These are phyloP conservation scores for Peromyscus eremicus DNA, from an alignment of 2,797 vertebrate species.

Conservation along the genomic window DNA sequence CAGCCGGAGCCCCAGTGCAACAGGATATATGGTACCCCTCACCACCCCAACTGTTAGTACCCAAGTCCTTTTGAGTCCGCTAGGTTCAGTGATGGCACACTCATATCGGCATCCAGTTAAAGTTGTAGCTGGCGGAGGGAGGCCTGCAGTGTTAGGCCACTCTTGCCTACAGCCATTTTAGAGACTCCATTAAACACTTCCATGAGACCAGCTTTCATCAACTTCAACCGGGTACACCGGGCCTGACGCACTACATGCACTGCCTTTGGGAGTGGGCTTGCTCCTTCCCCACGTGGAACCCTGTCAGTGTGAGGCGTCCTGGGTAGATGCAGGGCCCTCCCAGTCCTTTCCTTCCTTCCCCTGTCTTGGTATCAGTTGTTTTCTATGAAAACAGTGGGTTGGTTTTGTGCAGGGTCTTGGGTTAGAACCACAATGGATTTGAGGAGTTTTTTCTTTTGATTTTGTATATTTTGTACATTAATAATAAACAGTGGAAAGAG, in stretches of 20 bases:
- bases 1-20: too few relatives aligned
- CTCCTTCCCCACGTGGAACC: constrained; percentile 41
- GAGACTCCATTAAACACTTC: constrained; percentile 18
- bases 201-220: constrained; percentile 66
- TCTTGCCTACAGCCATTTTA: constrained; percentile 30
- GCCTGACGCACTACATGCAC: constrained; percentile 75
- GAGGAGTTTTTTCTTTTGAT: constrained; percentile 84
- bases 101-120: neutral
- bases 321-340: constrained; percentile 46
- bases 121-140: constrained; percentile 5
- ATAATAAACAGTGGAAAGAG: constrained; percentile 89
- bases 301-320: constrained; percentile 54
- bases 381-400: constrained; percentile 95
- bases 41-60: neutral
- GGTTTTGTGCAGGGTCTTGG: constrained; percentile 83
- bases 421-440: constrained; percentile 84
- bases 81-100: constrained; percentile 42
- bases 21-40: too few relatives aligned
- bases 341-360: constrained; percentile 56
- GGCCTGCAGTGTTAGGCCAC: neutral
- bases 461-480: constrained; percentile 91
- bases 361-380: constrained; percentile 88
- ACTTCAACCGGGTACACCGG: neutral
- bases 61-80: neutral
- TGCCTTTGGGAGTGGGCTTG: constrained; percentile 52